Base-by-base conservation (phyloP, 2,888 invertebrate genomes). In the Microplitis deprimator region DNA sequence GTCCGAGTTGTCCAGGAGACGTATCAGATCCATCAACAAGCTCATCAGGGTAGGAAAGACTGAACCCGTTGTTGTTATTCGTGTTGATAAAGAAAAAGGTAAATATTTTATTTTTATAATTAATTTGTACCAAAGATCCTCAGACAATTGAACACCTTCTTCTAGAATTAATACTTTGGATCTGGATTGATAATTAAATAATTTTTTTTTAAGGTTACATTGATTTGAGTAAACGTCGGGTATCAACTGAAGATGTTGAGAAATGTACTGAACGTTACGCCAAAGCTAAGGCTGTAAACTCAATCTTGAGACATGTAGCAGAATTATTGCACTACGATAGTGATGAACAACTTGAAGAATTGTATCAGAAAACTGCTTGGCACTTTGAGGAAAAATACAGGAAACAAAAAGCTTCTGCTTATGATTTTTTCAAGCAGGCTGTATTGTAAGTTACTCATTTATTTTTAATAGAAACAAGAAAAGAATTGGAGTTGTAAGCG, bases 11-110 rank as follows among this genome's bases (percentile, higher is more conserved):
- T 99, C 99, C 5, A 93, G 99, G 88, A 94, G 99, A 91, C 97
- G 99, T 93, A 99, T 99, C 85, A 93, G 99, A 81, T 99, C 99
- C 77, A 99, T 99, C 88, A 99, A 99, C 91, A 99, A 99, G 92
- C 92, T 99, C 85, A 99, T 99, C 89, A 93, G 99, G 83, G 98
- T 99, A 72, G 99, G 99, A 65, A 96, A 99, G 91, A 98, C 97
- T 73, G 99, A 99, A 90, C 99, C 98, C 39, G 99, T 99, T 16
- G 98, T 99, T 68, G 99, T 99, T 77, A 99, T 99, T 90, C 94
- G 99, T 91, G 99, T 99, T 29, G 99, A 99, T 90, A 98, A 98
- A 92, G 98, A 99, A 87, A 99, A 99, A 93, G 99, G 99, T 94
- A 89, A 77, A 79, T 17, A 65, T 71, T 62, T 6, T 5, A 50